Conservation (phyloP, 2,113 vertebrate species). For the Cichladusa arquata region DNA sequence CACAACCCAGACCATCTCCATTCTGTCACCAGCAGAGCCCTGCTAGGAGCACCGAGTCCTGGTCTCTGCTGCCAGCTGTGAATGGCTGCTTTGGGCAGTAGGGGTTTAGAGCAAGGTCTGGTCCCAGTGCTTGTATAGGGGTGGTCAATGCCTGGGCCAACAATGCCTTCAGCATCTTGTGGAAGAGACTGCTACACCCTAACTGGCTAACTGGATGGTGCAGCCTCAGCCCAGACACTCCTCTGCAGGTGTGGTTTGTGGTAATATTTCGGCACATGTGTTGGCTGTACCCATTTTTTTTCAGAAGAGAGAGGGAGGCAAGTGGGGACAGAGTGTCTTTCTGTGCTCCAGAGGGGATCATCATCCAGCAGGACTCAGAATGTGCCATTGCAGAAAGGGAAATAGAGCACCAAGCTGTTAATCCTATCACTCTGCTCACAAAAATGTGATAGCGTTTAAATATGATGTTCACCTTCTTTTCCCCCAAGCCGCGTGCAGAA, state of each 20-base stretch:
- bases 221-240: neutral
- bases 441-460: neutral
- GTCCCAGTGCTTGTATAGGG: neutral
- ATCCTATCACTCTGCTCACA: neutral
- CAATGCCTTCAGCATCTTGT: neutral
- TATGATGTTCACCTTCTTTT: neutral
- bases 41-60: neutral
- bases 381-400: neutral
- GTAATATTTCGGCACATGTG: no score
- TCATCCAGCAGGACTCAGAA: neutral
- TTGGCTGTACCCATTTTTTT: neutral
- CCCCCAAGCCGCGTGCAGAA: neutral
- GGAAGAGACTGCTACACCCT: neutral
- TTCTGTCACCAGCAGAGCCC: neutral
- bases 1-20: neutral
- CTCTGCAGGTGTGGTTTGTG: fast-evolving
- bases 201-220: neutral
- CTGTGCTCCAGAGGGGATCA: neutral
- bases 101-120: neutral
- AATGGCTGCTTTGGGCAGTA: neutral
- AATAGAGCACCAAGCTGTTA: neutral
- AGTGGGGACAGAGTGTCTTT: neutral
- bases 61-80: neutral
- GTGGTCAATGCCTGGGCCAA: neutral
- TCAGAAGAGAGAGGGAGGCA: neutral